These are phyloP conservation scores for Hydrocynus forskahlii DNA, from an alignment of 2,797 vertebrate species.

Conservation along the genomic window DNA sequence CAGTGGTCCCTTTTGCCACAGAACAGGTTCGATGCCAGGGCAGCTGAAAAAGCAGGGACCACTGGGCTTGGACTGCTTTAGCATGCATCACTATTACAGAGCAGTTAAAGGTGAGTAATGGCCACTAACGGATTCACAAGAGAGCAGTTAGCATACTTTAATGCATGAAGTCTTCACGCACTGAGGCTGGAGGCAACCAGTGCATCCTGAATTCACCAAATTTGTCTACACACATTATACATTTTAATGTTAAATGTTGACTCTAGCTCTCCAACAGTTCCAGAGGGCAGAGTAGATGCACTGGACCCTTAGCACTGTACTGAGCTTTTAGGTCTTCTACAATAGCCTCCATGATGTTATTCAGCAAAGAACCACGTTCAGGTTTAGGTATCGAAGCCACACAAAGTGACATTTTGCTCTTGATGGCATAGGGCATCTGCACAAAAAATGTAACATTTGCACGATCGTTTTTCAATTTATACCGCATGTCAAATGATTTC, in stretches of 20 bases:
- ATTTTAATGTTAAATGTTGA: slow-evolving; percentile 13
- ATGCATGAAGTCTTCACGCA: background rate
- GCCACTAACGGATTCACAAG: slow-evolving; percentile 4
- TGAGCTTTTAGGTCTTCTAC: slow-evolving; percentile 14
- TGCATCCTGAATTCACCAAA: slow-evolving; percentile 22
- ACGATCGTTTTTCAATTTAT: too few species aligned
- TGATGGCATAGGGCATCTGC: too few species aligned
- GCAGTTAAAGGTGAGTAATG: slow-evolving; percentile 9
- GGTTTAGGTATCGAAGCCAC: too few species aligned
- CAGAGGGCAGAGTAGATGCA: background rate
- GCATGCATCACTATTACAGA: slow-evolving; percentile 31
- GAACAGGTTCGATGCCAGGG: slow-evolving; percentile 60
- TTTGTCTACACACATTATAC: slow-evolving; percentile 2
- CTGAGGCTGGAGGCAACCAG: background rate
- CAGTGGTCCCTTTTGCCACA: slow-evolving; percentile 64
- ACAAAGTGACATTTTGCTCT: too few species aligned
- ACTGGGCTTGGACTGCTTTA: slow-evolving; percentile 58
- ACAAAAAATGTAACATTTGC: too few species aligned
- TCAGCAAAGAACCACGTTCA: too few species aligned
- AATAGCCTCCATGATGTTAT: too few species aligned
- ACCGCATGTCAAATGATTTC: too few species aligned
- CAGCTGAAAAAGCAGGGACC: slow-evolving; percentile 65
- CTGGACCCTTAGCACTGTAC: background rate
- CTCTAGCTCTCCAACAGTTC: slow-evolving; percentile 32
- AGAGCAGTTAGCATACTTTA: background rate